Evolutionary conservation across 2,888 invertebrate genomes (phyloP).

Genomic region (Pyralis farinalis): DNA sequence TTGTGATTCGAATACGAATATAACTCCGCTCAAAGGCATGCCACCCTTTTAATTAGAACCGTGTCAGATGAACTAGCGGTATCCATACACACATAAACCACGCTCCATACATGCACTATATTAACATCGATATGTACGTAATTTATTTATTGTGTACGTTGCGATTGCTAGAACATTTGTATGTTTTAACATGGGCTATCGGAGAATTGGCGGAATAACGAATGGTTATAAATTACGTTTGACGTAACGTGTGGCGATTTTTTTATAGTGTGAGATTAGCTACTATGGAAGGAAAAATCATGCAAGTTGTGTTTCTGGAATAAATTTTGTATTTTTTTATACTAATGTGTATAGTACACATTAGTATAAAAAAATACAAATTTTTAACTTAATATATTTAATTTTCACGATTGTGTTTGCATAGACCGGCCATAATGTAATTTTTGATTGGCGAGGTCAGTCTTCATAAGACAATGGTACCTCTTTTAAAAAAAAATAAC

Average conservation of each 20-base stretch:
- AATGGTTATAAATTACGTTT: background rate
- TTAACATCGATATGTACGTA: slow-evolving; percentile 5
- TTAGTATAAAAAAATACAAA: no score
- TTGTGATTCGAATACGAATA: no score
- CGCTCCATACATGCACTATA: slow-evolving; percentile 42
- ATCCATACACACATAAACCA: slow-evolving; percentile 14
- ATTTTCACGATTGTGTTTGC: no score
- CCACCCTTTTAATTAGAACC: no score
- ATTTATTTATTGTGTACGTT: slow-evolving; percentile 4
- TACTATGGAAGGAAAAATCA: slow-evolving; percentile 13
- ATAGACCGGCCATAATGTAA: no score
- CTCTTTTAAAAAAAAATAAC: no score
- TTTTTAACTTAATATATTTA: no score
- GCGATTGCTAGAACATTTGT: slow-evolving; percentile 14
- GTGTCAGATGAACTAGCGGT: background rate
- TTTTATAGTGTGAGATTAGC: slow-evolving; percentile 36
- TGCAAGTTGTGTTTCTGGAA: background rate
- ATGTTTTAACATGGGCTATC: background rate
- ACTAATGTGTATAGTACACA: no score
- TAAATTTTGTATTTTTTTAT: no score
- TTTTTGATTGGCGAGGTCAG: no score
- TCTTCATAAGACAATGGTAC: no score
- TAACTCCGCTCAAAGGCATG: no score
- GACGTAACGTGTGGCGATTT: background rate
- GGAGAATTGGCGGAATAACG: background rate